A percentile compares a stretch with the other conserved stretches of the same genome.
Conservation (phyloP, 2,113 vertebrate genomes). For the Oceanodroma tethys region DNA sequence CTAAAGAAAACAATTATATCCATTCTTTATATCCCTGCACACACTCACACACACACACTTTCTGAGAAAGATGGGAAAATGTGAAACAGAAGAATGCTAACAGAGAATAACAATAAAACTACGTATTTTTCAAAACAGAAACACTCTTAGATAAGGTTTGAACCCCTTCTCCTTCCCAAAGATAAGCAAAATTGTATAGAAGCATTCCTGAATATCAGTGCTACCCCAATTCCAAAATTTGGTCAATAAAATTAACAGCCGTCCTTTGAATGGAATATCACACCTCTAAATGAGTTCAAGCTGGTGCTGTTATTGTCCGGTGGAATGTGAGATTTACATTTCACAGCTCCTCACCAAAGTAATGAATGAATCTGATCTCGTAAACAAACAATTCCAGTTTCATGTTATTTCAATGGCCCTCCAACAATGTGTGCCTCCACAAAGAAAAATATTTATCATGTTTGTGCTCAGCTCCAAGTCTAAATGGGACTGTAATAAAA, state of each 20-base stretch:
- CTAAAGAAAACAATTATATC: neutral
- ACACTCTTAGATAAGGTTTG: neutral
- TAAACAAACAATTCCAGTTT: slow-evolving; percentile 72
- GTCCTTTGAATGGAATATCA: slow-evolving; percentile 66
- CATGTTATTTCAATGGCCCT: slow-evolving; percentile 69
- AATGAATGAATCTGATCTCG: slow-evolving; percentile 72
- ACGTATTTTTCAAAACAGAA: neutral
- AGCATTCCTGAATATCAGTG: slow-evolving; percentile 53
- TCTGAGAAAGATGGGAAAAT: neutral
- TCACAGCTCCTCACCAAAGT: slow-evolving; percentile 75
- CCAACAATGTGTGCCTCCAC: slow-evolving; percentile 54
- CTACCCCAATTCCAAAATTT: slow-evolving; percentile 64
- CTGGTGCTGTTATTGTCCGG: slow-evolving; percentile 67
- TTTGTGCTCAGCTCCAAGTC: slow-evolving; percentile 61
- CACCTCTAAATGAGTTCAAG: slow-evolving; percentile 77
- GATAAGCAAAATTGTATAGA: neutral
- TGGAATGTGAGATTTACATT: slow-evolving; percentile 78
- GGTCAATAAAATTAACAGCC: slow-evolving; percentile 79
- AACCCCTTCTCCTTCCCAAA: neutral
- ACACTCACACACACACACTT: neutral
- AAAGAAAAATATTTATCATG: slow-evolving; percentile 76
- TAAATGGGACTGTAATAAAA: slow-evolving; percentile 66
- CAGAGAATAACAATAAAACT: neutral
- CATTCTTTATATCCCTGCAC: neutral
- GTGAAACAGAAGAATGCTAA: neutral